Percentiles rank a stretch among this genome's conserved stretches.
These are phyloP conservation scores for Heliocidaris tuberculata DNA, from an alignment of 35 echinoderm and acorn worm species.

Conservation along the genomic window DNA sequence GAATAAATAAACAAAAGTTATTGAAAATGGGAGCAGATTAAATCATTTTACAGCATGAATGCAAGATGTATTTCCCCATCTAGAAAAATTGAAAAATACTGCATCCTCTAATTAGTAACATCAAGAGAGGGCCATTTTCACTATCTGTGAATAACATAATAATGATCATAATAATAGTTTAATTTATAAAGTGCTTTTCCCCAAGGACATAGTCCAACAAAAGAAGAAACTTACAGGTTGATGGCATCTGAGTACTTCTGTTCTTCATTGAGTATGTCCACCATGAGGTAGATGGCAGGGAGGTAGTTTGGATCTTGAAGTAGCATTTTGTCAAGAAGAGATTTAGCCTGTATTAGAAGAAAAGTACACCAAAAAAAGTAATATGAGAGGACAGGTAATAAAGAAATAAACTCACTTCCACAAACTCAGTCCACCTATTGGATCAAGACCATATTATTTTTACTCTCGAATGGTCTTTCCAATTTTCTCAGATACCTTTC, in stretches of 20 bases:
- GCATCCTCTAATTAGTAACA: too few relatives aligned
- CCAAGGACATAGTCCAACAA: too few relatives aligned
- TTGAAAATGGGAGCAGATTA: not conserved
- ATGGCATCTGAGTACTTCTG: conserved; percentile 77
- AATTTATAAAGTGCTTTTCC: too few relatives aligned
- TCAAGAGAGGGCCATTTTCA: too few relatives aligned
- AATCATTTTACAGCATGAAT: not conserved
- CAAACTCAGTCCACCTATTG: not conserved
- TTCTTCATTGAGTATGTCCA: conserved; percentile 76
- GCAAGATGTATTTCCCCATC: not conserved
- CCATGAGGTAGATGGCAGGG: conserved; percentile 83
- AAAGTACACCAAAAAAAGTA: not conserved
- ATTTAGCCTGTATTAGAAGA: conserved; percentile 76
- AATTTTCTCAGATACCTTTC: too few relatives aligned
- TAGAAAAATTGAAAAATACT: too few relatives aligned
- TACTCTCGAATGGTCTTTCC: too few relatives aligned
- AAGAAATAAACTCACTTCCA: not conserved
- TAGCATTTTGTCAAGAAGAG: conserved; percentile 79
- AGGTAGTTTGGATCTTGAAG: conserved; percentile 73
- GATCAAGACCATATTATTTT: not conserved
- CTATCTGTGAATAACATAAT: too few relatives aligned
- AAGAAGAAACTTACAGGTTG: conserved; percentile 70
- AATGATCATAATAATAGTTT: too few relatives aligned
- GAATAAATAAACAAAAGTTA: not conserved
- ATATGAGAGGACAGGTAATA: not conserved